Percentiles rank a stretch among this genome's conserved stretches.
These are phyloP conservation scores for Coluber constrictor DNA, from an alignment of 2,797 vertebrate species.

Conservation along the genomic window DNA sequence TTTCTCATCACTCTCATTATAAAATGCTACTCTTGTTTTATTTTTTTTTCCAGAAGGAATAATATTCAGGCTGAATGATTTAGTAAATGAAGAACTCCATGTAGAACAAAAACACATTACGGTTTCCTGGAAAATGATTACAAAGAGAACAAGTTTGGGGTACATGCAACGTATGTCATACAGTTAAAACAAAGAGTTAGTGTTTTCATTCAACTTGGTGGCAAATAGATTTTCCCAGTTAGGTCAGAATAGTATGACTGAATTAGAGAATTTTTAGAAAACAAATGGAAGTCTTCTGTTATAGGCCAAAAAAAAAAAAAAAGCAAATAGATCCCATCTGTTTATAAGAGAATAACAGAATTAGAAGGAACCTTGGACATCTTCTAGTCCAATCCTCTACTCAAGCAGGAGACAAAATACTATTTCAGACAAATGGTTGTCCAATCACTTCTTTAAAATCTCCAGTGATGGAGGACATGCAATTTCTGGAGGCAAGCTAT, in stretches of 20 bases:
- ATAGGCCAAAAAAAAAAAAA: neutral
- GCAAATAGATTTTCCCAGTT: slow-evolving; percentile 10
- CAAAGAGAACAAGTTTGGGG: slow-evolving; percentile 1
- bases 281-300: neutral
- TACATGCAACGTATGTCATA: neutral
- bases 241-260: neutral
- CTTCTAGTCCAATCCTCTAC: neutral
- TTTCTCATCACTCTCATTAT: neutral
- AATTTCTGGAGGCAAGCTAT: neutral
- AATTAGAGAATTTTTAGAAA: neutral
- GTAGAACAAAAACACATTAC: slow-evolving; percentile 20
- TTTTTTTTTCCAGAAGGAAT: slow-evolving; percentile 10
- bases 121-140: neutral
- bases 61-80: neutral
- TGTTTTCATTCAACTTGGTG: neutral
- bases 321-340: slow-evolving; percentile 20
- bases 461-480: neutral
- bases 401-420: neutral
- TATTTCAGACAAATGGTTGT: neutral
- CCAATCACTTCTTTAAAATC: neutral
- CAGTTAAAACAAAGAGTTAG: slow-evolving; percentile 8
- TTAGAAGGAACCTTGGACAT: neutral
- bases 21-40: neutral
- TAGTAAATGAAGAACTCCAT: slow-evolving; percentile 11
- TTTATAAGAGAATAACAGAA: slow-evolving; percentile 26